Percentiles rank a stretch among this genome's conserved stretches.
phyloP scores from a whole-genome alignment of 2,797 vertebrate species.

The Adelosebastes latens region DNA sequence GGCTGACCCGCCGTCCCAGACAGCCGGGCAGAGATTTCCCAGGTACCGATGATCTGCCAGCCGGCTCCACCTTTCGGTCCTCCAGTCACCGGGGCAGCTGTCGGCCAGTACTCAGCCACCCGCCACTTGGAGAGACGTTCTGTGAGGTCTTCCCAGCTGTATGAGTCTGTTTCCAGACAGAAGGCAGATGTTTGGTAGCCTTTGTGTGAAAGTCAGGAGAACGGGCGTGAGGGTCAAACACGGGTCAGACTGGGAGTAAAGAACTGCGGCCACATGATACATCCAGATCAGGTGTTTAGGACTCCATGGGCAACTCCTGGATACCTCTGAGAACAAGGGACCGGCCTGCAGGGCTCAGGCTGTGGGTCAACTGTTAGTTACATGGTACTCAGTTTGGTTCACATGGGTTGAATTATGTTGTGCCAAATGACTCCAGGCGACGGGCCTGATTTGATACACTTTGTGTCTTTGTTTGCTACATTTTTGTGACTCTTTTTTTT shows the following conservation, averaged over 20 bases:
- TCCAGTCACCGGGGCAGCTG: slow-evolving; percentile 64
- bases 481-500: slow-evolving; percentile 27
- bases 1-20: slow-evolving; percentile 25
- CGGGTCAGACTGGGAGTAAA: slow-evolving; percentile 49
- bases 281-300: slow-evolving; percentile 63
- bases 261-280: slow-evolving; percentile 50
- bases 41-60: slow-evolving; percentile 53
- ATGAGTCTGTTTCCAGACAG: slow-evolving; percentile 43
- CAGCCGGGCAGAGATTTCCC: slow-evolving; percentile 54
- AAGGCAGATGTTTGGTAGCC: slow-evolving; percentile 68
- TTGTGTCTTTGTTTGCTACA: slow-evolving; percentile 45
- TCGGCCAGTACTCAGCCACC: slow-evolving; percentile 59
- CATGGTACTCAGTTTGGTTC: slow-evolving; percentile 48
- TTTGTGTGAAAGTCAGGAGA: slow-evolving; percentile 57
- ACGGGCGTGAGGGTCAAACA: slow-evolving; percentile 51
- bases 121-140: slow-evolving; percentile 50
- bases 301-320: slow-evolving; percentile 42
- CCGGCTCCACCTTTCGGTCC: slow-evolving; percentile 55
- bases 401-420: slow-evolving; percentile 46
- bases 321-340: slow-evolving; percentile 47
- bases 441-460: slow-evolving; percentile 27
- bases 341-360: slow-evolving; percentile 50
- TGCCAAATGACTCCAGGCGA: slow-evolving; percentile 36
- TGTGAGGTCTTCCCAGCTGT: slow-evolving; percentile 46
- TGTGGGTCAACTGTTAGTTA: slow-evolving; percentile 60